These are phyloP conservation scores for Blera fallax DNA, from an alignment of 2,888 invertebrate species.

Conservation along the genomic window DNA sequence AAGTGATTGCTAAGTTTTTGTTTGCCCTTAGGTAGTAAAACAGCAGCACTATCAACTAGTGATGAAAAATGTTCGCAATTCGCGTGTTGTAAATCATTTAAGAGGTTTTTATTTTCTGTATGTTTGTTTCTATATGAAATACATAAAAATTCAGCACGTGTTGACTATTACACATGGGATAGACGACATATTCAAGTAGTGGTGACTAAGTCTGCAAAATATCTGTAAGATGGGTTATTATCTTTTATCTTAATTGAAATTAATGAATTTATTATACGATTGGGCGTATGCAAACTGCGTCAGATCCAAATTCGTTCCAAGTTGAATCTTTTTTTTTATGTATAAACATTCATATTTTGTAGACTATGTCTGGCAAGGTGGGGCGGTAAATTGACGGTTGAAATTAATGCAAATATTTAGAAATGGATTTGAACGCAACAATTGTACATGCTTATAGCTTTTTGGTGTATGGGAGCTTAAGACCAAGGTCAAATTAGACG, in stretches of 20 bases:
- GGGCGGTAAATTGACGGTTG: neutral
- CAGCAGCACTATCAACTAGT: constrained; percentile 1
- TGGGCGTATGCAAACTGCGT: constrained; percentile 1
- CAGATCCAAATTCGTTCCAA: neutral
- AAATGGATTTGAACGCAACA: neutral
- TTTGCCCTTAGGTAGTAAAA: neutral
- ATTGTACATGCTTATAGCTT: neutral
- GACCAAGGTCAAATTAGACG: neutral
- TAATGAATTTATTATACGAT: constrained; percentile 15
- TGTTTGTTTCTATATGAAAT: neutral
- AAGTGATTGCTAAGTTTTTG: neutral
- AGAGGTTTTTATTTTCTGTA: neutral
- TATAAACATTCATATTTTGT: neutral
- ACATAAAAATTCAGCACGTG: constrained; percentile 18
- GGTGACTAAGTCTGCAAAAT: constrained; percentile 19
- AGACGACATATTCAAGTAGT: constrained; percentile 24
- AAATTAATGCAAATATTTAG: neutral
- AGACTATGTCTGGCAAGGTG: neutral
- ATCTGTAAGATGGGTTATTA: neutral
- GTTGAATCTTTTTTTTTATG: neutral
- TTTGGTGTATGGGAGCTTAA: neutral
- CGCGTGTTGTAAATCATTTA: constrained; percentile 30
- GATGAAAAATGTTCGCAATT: neutral
- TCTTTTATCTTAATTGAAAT: constrained; percentile 3
- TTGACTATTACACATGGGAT: constrained; percentile 24